Evolutionary conservation across 2,888 invertebrate species (phyloP).

Genomic region (Sinhomidia bicolor): DNA sequence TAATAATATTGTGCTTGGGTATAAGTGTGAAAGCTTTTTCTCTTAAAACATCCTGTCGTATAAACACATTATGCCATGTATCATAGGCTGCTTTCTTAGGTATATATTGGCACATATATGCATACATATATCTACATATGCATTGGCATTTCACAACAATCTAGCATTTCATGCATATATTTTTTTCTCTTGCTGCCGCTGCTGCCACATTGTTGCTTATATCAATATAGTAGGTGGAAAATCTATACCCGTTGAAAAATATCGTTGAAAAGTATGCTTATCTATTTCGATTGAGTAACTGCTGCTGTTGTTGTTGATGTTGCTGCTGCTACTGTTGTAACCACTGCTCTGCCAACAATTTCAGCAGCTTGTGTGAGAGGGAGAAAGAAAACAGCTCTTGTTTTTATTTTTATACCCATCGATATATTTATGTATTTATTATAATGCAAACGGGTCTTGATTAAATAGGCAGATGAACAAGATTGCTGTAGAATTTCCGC

Average conservation of each 20-base stretch:
- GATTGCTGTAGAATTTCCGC: slow-evolving; percentile 56
- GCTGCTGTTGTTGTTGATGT: background rate
- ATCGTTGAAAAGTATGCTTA: background rate
- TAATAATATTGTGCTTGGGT: slow-evolving; percentile 28
- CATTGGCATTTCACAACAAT: background rate
- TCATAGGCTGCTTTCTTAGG: background rate
- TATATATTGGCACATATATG: background rate
- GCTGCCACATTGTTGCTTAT: too few species aligned
- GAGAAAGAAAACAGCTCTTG: background rate
- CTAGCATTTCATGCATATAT: background rate
- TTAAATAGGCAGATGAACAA: slow-evolving; percentile 71
- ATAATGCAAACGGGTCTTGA: slow-evolving; percentile 62
- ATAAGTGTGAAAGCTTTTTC: slow-evolving; percentile 46
- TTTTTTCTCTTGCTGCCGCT: background rate
- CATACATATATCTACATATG: background rate
- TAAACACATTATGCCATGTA: slow-evolving; percentile 19
- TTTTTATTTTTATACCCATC: background rate
- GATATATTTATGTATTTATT: slow-evolving; percentile 61
- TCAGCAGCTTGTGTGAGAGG: background rate
- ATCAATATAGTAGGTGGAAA: too few species aligned
- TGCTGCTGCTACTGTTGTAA: background rate
- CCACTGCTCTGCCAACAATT: background rate
- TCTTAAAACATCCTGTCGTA: slow-evolving; percentile 45
- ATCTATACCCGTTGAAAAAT: background rate
- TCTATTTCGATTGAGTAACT: slow-evolving; percentile 31